phyloP scores from a whole-genome alignment of 2,797 vertebrate species.

The Anguilla megastoma region DNA sequence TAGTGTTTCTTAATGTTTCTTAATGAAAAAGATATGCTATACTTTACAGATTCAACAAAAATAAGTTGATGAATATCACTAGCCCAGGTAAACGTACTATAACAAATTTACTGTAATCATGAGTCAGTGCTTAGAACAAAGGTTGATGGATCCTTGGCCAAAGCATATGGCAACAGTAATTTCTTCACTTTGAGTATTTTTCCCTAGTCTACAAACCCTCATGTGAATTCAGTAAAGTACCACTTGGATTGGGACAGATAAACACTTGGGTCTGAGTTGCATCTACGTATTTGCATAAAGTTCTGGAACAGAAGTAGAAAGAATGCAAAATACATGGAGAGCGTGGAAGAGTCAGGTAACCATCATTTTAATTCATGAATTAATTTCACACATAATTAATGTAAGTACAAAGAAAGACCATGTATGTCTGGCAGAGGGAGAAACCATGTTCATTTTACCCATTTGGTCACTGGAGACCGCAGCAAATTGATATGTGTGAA shows the following conservation, averaged over 20 bases:
- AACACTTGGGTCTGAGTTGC: not conserved
- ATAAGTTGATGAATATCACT: too few relatives aligned
- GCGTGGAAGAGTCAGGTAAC: too few relatives aligned
- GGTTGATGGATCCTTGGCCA: too few relatives aligned
- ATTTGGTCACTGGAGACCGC: conserved; percentile 22
- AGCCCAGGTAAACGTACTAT: too few relatives aligned
- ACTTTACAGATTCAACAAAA: too few relatives aligned
- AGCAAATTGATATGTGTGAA: conserved; percentile 60
- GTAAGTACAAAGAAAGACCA: not conserved
- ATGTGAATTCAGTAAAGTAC: not conserved
- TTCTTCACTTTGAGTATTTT: not conserved
- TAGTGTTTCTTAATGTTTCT: too few relatives aligned
- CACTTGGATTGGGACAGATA: not conserved
- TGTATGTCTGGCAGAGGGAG: not conserved
- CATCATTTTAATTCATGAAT: too few relatives aligned
- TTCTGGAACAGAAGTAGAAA: not conserved
- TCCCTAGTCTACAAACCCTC: not conserved
- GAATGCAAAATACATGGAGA: not conserved
- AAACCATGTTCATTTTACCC: not conserved
- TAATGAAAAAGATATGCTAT: too few relatives aligned
- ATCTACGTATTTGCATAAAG: not conserved
- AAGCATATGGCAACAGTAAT: too few relatives aligned
- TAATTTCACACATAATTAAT: not conserved
- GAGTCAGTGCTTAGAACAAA: too few relatives aligned
- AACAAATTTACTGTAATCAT: too few relatives aligned